Base-by-base conservation (phyloP, 2,113 vertebrate genomes). In the Neogobius melanostomus region DNA sequence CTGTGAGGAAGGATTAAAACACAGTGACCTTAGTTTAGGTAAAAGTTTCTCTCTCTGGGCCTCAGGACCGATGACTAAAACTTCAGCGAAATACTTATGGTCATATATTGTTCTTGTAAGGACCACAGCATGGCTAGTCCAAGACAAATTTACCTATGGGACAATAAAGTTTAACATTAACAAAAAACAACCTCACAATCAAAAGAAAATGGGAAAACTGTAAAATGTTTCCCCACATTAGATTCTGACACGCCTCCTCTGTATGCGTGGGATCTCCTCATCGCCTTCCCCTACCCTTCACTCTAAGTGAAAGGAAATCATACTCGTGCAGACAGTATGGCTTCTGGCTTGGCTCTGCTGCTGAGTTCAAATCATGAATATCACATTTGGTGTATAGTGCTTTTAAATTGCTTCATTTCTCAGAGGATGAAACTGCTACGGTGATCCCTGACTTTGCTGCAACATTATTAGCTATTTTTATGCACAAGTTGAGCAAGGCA, bases 401-500 rank as follows among this genome's bases (percentile, higher is more conserved):
- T 87, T 90, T 92, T 85, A 91, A 88, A 92, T 88, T 87, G 90
- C 90, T 89, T 92, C 84, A 85, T 88, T 90, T 87, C 87, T 91
- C 79, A 45, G 77, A 71, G 76, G 84, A 88, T 62, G 79, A 74
- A 74, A 83, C 79, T 80, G 80, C 64, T 1, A 76, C 42, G 82
- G 82, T 81, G 85, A 88, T 87, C 88, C 82, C 80, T 74, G 75
- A 79, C 77, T 85, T 71, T 17, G 62, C 68, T 17, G 61, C 66
- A 73, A 75, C 66, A 76, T 77, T 83, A 89, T 91, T 85, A 89
- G 82, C 74, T 76, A 72, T 76, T 84, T 86, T 87, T 78, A 69
- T 64, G 76, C 70, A 53, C 83, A 79, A 80, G 71, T 77, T 81
- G 77, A 79, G 83, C 69, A 28, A 59, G 56, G 56, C 51, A 0